Conservation (phyloP, 2,797 vertebrate genomes). For the Propithecus perrieri region DNA sequence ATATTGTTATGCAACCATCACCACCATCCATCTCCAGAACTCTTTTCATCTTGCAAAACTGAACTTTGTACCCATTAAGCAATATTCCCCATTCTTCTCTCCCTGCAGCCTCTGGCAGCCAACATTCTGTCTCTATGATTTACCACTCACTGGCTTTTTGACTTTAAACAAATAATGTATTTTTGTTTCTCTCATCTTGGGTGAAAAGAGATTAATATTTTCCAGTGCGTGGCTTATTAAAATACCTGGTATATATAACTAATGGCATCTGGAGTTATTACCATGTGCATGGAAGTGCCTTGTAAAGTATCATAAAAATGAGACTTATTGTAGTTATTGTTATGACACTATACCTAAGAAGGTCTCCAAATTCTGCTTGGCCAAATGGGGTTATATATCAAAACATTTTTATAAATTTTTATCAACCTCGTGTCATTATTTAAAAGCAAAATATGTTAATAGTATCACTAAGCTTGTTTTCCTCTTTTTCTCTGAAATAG, state of each 20-base stretch:
- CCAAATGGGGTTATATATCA: background rate
- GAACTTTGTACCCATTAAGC: background rate
- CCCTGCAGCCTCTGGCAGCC: background rate
- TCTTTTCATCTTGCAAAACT: background rate
- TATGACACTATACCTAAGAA: background rate
- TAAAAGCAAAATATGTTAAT: constrained; percentile 34
- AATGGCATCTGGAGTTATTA: background rate
- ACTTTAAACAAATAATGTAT: background rate
- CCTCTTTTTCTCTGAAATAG: constrained; percentile 9
- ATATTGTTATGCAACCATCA: background rate
- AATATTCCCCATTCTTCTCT: background rate
- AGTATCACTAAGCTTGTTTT: background rate
- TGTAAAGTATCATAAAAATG: background rate
- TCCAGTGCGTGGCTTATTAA: background rate
- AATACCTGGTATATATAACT: constrained; percentile 16
- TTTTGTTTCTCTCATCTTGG: constrained; percentile 8
- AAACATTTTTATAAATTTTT: background rate
- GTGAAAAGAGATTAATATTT: constrained; percentile 15
- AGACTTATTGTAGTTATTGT: constrained; percentile 1
- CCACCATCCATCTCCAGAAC: background rate
- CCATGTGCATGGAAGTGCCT: background rate
- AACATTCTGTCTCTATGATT: background rate
- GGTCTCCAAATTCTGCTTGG: background rate
- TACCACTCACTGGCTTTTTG: background rate
- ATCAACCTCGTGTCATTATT: constrained; percentile 10